Evolutionary conservation across 2,797 vertebrate genomes (phyloP).

Genomic region (Ceryle rudis): DNA sequence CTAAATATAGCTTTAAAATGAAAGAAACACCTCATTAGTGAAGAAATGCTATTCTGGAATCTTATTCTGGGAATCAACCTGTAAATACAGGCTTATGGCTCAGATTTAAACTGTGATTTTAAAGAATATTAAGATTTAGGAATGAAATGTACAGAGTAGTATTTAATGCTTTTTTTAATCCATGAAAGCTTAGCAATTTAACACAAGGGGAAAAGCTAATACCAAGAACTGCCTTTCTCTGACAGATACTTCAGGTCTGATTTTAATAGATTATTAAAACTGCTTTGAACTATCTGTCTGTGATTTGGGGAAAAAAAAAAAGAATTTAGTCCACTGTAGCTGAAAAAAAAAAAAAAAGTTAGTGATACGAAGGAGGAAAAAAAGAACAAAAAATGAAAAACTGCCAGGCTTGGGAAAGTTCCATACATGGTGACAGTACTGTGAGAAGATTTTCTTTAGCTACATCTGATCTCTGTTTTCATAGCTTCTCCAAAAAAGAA

Average conservation of each 20-base stretch:
- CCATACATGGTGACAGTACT: too few relatives aligned
- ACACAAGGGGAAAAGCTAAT: not conserved
- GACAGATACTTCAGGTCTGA: not conserved
- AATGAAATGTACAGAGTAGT: not conserved
- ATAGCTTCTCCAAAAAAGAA: not conserved
- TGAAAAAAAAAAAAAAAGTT: not conserved
- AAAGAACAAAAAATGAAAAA: not conserved
- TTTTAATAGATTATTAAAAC: not conserved
- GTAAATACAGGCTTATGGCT: not conserved
- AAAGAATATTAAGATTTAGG: slow-evolving; percentile 13
- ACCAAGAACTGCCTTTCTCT: not conserved
- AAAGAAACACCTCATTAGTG: not conserved
- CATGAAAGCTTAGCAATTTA: not conserved
- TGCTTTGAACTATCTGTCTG: not conserved
- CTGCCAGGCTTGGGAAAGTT: not conserved
- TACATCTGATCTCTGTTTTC: not conserved
- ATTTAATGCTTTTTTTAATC: not conserved
- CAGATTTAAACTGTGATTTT: not conserved
- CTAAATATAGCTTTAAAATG: not conserved
- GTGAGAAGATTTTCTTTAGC: not conserved
- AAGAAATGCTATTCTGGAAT: not conserved
- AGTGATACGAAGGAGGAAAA: not conserved
- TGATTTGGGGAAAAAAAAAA: not conserved
- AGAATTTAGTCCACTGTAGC: too few relatives aligned
- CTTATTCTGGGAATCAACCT: not conserved